Conservation (phyloP, 2,113 vertebrate genomes). For the Ictalurus punctatus region DNA sequence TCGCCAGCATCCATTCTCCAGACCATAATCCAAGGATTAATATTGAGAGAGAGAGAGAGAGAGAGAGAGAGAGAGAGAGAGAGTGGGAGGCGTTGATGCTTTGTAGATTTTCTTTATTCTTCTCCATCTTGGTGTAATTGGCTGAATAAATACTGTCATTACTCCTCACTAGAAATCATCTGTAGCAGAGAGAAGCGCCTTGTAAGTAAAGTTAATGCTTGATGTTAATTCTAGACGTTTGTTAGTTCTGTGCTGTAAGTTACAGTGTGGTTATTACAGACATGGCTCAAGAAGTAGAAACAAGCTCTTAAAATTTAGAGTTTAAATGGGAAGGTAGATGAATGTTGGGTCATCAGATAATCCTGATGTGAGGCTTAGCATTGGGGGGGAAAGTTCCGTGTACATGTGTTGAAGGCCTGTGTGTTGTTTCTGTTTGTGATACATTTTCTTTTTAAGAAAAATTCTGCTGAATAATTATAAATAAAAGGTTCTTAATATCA, state of each 20-base stretch:
- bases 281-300: background rate
- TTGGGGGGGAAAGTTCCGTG: background rate
- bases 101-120: slow-evolving; percentile 1
- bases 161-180: background rate
- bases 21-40: background rate
- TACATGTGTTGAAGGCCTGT: no score
- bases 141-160: background rate
- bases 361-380: background rate
- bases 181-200: background rate
- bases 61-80: no score
- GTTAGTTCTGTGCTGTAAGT: slow-evolving; percentile 1
- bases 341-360: slow-evolving; percentile 9
- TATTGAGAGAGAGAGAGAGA: background rate
- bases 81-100: background rate
- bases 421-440: background rate
- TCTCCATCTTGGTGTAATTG: background rate
- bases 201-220: background rate
- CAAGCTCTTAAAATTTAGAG: background rate
- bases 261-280: background rate
- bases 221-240: background rate
- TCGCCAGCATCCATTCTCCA: background rate
- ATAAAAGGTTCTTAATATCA: background rate
- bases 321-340: slow-evolving; percentile 5
- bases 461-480: background rate
- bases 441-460: background rate